phyloP scores from a whole-genome alignment of 2,113 vertebrate species.

The Hyperopisus bebe region DNA sequence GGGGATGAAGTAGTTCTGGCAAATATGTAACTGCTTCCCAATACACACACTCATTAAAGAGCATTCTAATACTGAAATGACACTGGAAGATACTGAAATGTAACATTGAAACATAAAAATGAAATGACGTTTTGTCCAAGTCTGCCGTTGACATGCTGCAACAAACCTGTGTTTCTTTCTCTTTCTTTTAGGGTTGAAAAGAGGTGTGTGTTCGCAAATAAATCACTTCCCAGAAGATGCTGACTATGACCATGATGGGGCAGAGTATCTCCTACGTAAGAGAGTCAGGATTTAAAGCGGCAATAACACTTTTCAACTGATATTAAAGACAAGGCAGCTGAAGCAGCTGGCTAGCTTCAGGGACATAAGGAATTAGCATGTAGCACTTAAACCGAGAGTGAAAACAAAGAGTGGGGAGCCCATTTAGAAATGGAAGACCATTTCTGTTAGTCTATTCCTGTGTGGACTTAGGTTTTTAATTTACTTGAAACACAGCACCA shows the following conservation, averaged over 20 bases:
- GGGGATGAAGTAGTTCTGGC: background rate
- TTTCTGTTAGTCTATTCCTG: background rate
- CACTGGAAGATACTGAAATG: background rate
- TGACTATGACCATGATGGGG: slow-evolving; percentile 88
- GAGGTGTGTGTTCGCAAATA: slow-evolving; percentile 85
- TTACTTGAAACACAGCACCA: background rate
- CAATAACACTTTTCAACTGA: background rate
- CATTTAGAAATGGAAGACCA: background rate
- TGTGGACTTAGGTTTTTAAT: background rate
- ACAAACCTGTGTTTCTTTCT: background rate
- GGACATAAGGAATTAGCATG: background rate
- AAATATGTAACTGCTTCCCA: background rate
- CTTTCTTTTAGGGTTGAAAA: slow-evolving; percentile 65
- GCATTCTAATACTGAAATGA: background rate
- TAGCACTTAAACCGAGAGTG: background rate
- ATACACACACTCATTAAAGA: background rate
- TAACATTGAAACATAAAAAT: background rate
- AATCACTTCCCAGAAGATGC: slow-evolving; percentile 90
- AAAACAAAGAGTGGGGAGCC: background rate
- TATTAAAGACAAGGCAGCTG: background rate
- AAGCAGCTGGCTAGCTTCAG: background rate
- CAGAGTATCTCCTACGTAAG: slow-evolving; percentile 84
- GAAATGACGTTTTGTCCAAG: background rate
- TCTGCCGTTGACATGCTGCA: background rate
- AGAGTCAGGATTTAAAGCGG: background rate